Evolutionary conservation across 2,113 vertebrate genomes (phyloP), one percentile per base, ranked within the genome.

Genomic region (Noctilio leporinus): DNA sequence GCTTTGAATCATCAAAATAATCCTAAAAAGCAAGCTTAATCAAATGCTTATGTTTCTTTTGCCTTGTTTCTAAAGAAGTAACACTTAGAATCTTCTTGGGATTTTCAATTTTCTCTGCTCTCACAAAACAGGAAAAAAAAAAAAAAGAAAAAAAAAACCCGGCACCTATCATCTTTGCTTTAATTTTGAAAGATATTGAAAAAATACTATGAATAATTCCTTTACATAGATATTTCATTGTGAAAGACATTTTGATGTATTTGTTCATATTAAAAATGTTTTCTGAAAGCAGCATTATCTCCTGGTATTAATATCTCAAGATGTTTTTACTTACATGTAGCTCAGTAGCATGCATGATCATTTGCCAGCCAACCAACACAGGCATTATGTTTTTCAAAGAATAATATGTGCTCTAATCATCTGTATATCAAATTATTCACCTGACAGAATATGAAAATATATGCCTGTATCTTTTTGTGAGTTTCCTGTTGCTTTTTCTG

Each of bases 271-370:
- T 93, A 80, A 93, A 67, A 65, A 10, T 97, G 70, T 95, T 92
- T 91, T 93, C 64, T 94, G 80, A 93, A 94, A 89, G 88, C 45
- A 96, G 45, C 28, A 62, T 91, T 97, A 73, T 92, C 49, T 92
- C 33, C 45, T 80, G 16, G 8, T 86, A 28, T 81, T 92, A 95
- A 72, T 47, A 80, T 70, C 43, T 76, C 73, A 92, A 10, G 49
- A 57, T 86, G 81, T 9, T 90, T 94, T 91, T 85, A 78, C 85
- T 86, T 91, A 38, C 4, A 2, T 38, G 19, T 84, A 92, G 75
- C 45, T 59, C 38, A 64, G 62, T 55, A 81, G 30, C 51, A 38
- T 51, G 89, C 33, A 51, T 14, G 59, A 64, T 77, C 73, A 15
- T 35, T 96, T 88, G 22, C 30, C 49, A 96, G 65, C 22, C 9